phyloP scores from a whole-genome alignment of 2,888 invertebrate genomes.

The Epinotia bilunana region DNA sequence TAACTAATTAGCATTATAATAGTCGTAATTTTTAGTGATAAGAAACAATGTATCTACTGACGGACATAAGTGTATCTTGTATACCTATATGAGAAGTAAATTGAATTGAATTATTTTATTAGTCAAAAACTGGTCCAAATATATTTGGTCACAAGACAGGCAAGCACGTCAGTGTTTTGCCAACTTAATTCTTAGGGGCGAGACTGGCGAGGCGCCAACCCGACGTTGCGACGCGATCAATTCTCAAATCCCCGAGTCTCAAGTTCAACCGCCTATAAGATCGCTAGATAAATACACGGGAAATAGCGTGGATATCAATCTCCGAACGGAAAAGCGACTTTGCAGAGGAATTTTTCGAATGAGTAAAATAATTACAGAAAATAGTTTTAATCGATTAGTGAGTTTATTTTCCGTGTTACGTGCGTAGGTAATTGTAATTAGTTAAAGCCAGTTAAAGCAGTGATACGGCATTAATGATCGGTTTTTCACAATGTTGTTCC shows the following conservation, averaged over 20 bases:
- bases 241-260: conserved; percentile 54
- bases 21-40: no score
- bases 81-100: no score
- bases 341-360: background rate
- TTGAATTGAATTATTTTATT: no score
- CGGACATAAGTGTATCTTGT: no score
- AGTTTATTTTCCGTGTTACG: conserved; percentile 16
- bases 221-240: conserved; percentile 58
- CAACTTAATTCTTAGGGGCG: conserved; percentile 50
- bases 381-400: background rate
- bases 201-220: conserved; percentile 55
- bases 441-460: background rate
- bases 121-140: conserved; percentile 29
- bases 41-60: no score
- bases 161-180: conserved; percentile 42
- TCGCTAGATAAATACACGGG: conserved; percentile 19
- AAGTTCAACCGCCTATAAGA: conserved; percentile 49
- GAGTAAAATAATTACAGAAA: background rate
- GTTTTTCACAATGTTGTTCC: background rate
- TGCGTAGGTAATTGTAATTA: background rate
- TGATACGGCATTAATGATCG: background rate
- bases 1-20: no score
- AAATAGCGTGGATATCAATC: conserved; percentile 27
- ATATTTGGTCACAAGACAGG: conserved; percentile 17
- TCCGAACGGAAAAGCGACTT: conserved; percentile 12